Base-by-base conservation (phyloP, 2,888 invertebrate genomes). In the Epirrhoe alternata region DNA sequence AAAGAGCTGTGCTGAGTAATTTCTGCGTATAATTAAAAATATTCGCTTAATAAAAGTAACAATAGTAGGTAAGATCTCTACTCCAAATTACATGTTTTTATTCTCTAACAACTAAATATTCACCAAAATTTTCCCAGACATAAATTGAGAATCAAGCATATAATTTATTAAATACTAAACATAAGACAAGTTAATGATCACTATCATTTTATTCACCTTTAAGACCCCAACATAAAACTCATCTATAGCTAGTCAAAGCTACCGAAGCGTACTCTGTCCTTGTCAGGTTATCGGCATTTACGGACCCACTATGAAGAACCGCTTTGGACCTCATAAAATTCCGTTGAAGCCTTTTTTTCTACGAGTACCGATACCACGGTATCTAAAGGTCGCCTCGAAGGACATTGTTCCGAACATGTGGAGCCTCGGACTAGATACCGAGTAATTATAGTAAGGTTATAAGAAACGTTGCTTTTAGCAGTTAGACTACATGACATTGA, bases 231-330 rank as follows among this genome's bases (percentile, higher is more conserved):
- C 31, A 56, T 35, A 52, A 59, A 65, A 53, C 47, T 31, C 12
- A 49, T 49, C 53, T 30, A 35, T 24, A 47, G 53, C 45, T 31
- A 16, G 74, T 73, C 83, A 85, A 86, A 86, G 83, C 86, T 85
- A 85, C 80, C 81, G 76, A 83, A 81, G 75, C 76, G 58, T 73
- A 88, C 86, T 77, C 73, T 87, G 90, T 91, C 91, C 93, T 91
- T 90, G 91, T 75, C 81, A 89, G 93, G 92, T 93, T 92, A 92
- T 92, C 89, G 93, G 86, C 93, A 93, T 93, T 92, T 89, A 86
- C 87, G 86, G 89, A 87, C 83, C 80, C 85, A 89, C 89, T 87
- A 89, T 85, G 89, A 87, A 88, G 86, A 89, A 88, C 90, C 88
- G 90, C 90, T 88, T 78, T 79, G 85, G 33, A 78, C 79, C 82